Base-by-base conservation (phyloP, 2,797 vertebrate species). In the Eulemur coronatus region DNA sequence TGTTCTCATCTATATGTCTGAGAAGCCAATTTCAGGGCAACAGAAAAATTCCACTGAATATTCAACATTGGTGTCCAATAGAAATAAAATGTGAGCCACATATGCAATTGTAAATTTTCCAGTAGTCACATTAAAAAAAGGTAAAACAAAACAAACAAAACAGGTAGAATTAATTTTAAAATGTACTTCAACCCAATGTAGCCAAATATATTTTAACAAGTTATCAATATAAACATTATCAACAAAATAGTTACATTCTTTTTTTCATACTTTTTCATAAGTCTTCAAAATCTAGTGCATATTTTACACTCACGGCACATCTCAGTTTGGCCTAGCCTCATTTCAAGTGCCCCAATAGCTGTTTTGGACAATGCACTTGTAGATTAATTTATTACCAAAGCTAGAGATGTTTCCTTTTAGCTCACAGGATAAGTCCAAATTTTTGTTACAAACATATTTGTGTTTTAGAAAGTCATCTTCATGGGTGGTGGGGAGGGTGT, bases 111-210 rank as follows among this genome's bases (percentile, higher is more conserved):
- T 55, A 46, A 79, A 38, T 67, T 80, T 84, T 72, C 22, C 59
- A 46, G 43, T 28, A 84, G 33, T 14, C 28, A 79, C 12, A 84
- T 78, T 86, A 12, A 87, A 57, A 65, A 65, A 80, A 46, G 9
- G 11, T n/a, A n/a, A 85, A 94, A 93, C n/a, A 9, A 93, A 85
- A 84, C 7, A 81, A 94, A 93, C 38, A 9, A 88, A 85, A 84
- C 4, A 87, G 11, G n/a, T 63, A 28, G 13, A 55, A 89, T 59
- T 84, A 76, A 75, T 89, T 92, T 94, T 48, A 76, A 65, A 67
- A 86, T 61, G 33, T 76, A 30, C 35, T 75, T 81, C 33, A 55
- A 26, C 30, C 3, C 13, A 78, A 7, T 26, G 10, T 38, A 94
- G 67, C 4, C 30, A 84, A 69, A 48, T 81, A 73, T 13, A 82